Evolutionary conservation across 2,113 vertebrate genomes (phyloP), one percentile per base, ranked within the genome.

Genomic region (Pelodiscus sinensis): DNA sequence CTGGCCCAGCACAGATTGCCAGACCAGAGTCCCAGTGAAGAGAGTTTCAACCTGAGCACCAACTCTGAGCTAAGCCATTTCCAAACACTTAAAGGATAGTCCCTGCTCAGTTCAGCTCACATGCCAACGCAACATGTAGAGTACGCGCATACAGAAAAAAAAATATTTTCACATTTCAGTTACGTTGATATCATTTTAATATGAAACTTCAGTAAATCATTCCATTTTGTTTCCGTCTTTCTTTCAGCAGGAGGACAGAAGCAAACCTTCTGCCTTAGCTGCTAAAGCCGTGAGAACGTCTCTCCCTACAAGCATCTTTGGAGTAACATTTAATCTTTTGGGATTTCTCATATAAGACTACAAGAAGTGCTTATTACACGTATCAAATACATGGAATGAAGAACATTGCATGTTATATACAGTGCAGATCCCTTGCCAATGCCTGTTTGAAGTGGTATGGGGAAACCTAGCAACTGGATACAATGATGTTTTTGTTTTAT

Each of bases 401-500:
- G 92, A 88, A 87, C 85, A 83, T 29, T 62, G 85, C 35, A 77
- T 9, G 52, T 90, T 94, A 95, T 94, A 95, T 94, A 96, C 62
- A 96, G 97, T 89, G 91, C 88, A 96, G 95, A 95, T 82, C 21
- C 96, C 96, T 97, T 97, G 96, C 95, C 85, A 13, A 92, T 97
- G 90, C 97, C 95, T 97, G 97, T 96, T 94, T 93, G 94, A 75
- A 90, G 92, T 1, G 21, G 85, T 78, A 85, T 27, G 52, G 92
- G 95, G 95, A 97, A 94, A 92, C 92, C 94, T 86, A 94, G 96
- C 38, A 6, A 94, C 85, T 85, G 92, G 95, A 94, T 87, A 98
- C 97, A 98, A 97, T 92, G 93, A 87, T 68, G 79, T 92, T 92
- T 94, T 97, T 98, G 97, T 96, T 97, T 91, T 91, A 0, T 1